phyloP scores from a whole-genome alignment of 2,797 vertebrate genomes.

The Hybognathus amarus region DNA sequence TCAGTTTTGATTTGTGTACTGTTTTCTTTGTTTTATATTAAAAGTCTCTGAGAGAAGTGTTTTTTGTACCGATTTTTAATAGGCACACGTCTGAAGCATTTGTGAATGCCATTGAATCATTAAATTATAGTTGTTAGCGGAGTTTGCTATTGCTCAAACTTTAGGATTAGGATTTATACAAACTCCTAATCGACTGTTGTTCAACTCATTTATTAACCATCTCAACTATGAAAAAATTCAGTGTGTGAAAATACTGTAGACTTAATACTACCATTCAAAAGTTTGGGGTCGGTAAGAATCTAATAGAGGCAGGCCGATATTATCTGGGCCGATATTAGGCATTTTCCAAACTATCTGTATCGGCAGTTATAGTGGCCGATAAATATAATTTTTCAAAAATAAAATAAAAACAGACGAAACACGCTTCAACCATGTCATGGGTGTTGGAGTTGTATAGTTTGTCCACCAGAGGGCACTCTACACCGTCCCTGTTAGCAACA shows the following conservation, averaged over 20 bases:
- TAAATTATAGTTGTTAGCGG: not conserved
- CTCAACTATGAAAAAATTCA: not conserved
- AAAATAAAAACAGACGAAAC: no score
- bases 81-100: no score
- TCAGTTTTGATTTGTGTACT: constrained; percentile 9
- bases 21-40: constrained; percentile 34
- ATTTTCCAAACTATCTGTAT: no score
- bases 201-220: not conserved
- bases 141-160: not conserved
- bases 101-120: not conserved
- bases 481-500: no score
- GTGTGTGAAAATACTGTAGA: not conserved
- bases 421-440: no score
- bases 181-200: not conserved
- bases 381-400: no score
- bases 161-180: not conserved
- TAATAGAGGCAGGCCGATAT: no score
- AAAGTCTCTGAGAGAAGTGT: constrained; percentile 4
- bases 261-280: not conserved
- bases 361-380: no score
- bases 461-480: no score
- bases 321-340: no score
- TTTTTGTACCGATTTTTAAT: not conserved
- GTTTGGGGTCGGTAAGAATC: not conserved
- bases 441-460: no score